A percentile compares a stretch with the other conserved stretches of the same genome.
These are phyloP conservation scores for Probaryconus sp. DNA, from an alignment of 1,140 invertebrate genomes.

Conservation along the genomic window DNA sequence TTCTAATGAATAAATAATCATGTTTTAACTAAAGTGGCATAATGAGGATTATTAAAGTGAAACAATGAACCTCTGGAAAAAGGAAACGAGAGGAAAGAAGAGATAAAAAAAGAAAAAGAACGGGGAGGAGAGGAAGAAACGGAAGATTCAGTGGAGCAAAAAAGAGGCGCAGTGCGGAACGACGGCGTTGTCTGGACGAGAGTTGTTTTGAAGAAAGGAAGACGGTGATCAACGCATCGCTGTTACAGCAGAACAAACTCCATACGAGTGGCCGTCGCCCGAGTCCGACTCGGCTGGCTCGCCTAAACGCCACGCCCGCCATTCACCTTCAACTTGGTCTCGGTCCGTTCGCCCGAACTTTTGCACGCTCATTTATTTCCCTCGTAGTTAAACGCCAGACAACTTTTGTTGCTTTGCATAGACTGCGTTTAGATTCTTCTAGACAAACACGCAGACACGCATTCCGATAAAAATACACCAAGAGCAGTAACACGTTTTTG, in stretches of 20 bases:
- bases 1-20: too few species aligned
- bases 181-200: conserved; percentile 49
- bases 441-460: too few species aligned
- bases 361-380: conserved; percentile 49
- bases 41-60: too few species aligned
- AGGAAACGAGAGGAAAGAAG: background rate
- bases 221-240: conserved; percentile 62
- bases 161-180: conserved; percentile 51
- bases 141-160: conserved; percentile 42
- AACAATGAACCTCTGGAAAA: too few species aligned
- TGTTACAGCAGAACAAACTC: conserved; percentile 62
- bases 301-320: conserved; percentile 68
- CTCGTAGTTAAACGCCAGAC: too few species aligned
- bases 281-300: conserved; percentile 40
- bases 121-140: conserved; percentile 5
- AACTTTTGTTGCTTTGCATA: too few species aligned
- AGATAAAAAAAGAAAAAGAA: conserved; percentile 28
- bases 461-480: too few species aligned
- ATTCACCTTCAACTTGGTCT: conserved; percentile 73
- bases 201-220: conserved; percentile 63
- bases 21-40: too few species aligned
- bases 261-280: conserved; percentile 30
- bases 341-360: conserved; percentile 53
- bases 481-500: too few species aligned
- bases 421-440: too few species aligned